phyloP scores from a whole-genome alignment of 2,797 vertebrate species.

The Melanitta fusca region DNA sequence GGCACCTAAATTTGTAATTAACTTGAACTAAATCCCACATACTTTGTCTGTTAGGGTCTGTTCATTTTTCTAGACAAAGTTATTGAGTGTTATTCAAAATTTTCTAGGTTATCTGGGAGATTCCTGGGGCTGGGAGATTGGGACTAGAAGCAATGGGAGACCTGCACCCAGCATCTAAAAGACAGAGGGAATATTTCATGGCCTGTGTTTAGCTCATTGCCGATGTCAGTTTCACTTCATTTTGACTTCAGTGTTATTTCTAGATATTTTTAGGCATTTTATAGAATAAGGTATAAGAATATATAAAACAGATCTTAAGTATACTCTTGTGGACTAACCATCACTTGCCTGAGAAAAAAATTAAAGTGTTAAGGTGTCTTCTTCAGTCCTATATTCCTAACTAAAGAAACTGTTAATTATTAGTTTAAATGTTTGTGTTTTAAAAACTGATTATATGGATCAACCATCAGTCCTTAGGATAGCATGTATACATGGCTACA shows the following conservation, averaged over 20 bases:
- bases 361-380: neutral
- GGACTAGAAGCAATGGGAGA: neutral
- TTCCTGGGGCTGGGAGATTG: neutral
- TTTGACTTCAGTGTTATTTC: neutral
- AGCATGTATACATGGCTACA: neutral
- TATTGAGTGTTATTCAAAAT: neutral
- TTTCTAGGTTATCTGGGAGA: neutral
- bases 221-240: neutral
- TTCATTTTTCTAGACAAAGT: neutral
- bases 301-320: neutral
- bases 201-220: neutral
- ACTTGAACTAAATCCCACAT: neutral
- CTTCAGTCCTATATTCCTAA: neutral
- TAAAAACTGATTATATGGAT: neutral
- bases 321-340: neutral
- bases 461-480: neutral
- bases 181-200: neutral
- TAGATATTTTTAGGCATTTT: neutral
- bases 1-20: neutral
- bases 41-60: neutral
- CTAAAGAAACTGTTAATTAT: neutral
- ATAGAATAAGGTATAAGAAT: neutral
- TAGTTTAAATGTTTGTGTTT: neutral
- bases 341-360: neutral
- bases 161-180: rapidly evolving